Evolutionary conservation across 2,797 vertebrate genomes (phyloP), one percentile per base, ranked within the genome.

Genomic region (Mus caroli): DNA sequence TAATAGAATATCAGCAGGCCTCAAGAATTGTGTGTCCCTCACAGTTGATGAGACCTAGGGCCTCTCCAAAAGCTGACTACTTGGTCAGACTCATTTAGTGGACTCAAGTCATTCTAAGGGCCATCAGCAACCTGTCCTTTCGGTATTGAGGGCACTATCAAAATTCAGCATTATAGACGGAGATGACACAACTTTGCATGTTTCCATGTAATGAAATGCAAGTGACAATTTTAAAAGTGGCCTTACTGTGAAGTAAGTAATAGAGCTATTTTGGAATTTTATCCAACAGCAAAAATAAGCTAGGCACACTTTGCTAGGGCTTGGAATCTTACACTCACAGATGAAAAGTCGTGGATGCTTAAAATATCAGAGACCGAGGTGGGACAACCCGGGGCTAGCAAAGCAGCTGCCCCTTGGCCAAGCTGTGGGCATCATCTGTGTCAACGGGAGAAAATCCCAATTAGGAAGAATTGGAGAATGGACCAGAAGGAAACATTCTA

Each of bases 401-500:
- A 94, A 96, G 92, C 95, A 94, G 97, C 95, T 98, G 94, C 95
- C 86, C 40, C 31, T 60, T 54, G 28, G 90, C 75, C 17, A 92
- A 40, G 75, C 92, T 80, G n/a, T 13, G 9, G 58, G 88, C 95
- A 54, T 52, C 86, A 34, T 90, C 69, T 19, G 22, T 90, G 54
- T 85, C 94, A 91, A 64, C 15, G 75, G 76, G 92, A 95, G 93
- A 84, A 92, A 94, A 86, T 82, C 90, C 93, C 75, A 67, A 79
- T 89, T 54, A 88, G 89, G 83, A 80, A 71, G 67, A 79, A 84
- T 22, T 64, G 37, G 89, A 86, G 88, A 64, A 69, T 83, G 80
- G 60, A n/a, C 54, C 56, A 79, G 94, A 88, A 56, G 46, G 26
- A 88, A 56, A 52, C n/a, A 71, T 60, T 75, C 88, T n/a, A 60